Percentiles rank a stretch among this genome's conserved stretches.
These are phyloP conservation scores for Nomada hirtipes DNA, from an alignment of 2,888 invertebrate genomes.

Conservation along the genomic window DNA sequence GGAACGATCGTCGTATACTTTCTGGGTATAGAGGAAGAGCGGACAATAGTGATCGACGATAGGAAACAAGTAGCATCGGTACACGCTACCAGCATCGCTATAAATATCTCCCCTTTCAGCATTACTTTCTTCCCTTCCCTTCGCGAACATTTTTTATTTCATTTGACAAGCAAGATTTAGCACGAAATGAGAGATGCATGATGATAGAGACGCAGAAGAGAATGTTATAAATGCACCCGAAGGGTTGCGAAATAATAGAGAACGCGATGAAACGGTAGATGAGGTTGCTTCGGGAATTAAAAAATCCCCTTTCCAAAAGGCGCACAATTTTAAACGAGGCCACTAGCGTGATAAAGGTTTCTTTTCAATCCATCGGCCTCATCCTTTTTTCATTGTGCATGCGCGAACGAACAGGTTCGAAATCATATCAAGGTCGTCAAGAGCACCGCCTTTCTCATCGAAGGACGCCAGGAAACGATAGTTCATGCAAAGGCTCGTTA, in stretches of 20 bases:
- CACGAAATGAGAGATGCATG: no score
- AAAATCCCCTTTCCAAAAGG: neutral
- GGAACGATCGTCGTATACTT: slow-evolving; percentile 40
- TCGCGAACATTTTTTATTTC: neutral
- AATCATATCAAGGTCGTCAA: slow-evolving; percentile 69
- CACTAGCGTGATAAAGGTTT: slow-evolving; percentile 4
- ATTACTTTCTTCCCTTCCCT: neutral
- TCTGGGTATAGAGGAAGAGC: slow-evolving; percentile 30
- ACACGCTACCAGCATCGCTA: slow-evolving; percentile 1
- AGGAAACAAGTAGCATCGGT: slow-evolving; percentile 35
- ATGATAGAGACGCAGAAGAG: neutral
- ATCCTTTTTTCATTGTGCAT: slow-evolving; percentile 35
- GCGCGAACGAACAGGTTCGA: slow-evolving; percentile 59
- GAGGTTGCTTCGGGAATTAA: no score
- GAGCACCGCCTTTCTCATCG: slow-evolving; percentile 62
- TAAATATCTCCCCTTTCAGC: slow-evolving; percentile 8
- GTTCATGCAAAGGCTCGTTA: slow-evolving; percentile 57
- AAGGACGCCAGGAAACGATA: slow-evolving; percentile 69
- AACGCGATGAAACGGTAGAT: slow-evolving; percentile 3
- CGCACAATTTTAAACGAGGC: slow-evolving; percentile 23
- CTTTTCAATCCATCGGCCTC: slow-evolving; percentile 12
- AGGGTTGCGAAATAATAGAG: neutral
- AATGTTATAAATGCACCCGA: neutral
- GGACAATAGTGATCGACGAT: slow-evolving; percentile 38
- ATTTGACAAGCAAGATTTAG: neutral